Evolutionary conservation across 2,888 invertebrate genomes (phyloP).

Genomic region (Ganaspis brasiliensis): DNA sequence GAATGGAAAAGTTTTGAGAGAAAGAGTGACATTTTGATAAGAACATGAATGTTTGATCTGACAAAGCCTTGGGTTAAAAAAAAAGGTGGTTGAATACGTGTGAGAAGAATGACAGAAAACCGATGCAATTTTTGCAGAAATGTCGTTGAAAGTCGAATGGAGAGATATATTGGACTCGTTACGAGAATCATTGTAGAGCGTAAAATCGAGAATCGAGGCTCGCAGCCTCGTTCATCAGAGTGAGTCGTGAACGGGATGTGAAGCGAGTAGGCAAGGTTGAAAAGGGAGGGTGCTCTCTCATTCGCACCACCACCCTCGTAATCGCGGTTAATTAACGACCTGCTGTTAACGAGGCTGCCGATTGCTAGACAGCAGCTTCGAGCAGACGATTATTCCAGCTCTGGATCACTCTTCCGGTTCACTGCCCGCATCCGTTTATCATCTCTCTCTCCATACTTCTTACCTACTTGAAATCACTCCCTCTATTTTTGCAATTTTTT

Average conservation of each 20-base stretch:
- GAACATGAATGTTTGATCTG: neutral
- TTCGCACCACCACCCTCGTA: slow-evolving; percentile 72
- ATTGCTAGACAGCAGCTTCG: slow-evolving; percentile 68
- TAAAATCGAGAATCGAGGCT: slow-evolving; percentile 44
- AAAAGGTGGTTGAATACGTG: neutral
- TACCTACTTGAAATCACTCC: neutral
- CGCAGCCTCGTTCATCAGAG: neutral
- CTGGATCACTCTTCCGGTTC: slow-evolving; percentile 68
- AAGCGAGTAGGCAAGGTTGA: slow-evolving; percentile 40
- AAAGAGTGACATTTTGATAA: slow-evolving; percentile 8
- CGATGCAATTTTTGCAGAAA: slow-evolving; percentile 15
- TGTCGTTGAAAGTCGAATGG: neutral
- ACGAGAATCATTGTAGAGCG: slow-evolving; percentile 50
- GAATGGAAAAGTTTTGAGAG: too few relatives aligned
- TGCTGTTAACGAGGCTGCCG: slow-evolving; percentile 74
- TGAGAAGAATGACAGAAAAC: slow-evolving; percentile 3
- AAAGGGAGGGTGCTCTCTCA: slow-evolving; percentile 65
- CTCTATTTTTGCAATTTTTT: neutral
- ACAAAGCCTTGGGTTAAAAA: neutral
- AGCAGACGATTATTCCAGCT: slow-evolving; percentile 72
- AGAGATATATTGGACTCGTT: slow-evolving; percentile 39
- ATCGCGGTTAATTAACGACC: slow-evolving; percentile 77
- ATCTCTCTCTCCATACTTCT: slow-evolving; percentile 33
- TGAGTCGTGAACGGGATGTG: slow-evolving; percentile 32
- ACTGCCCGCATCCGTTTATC: slow-evolving; percentile 65